Evolutionary conservation across 2,888 invertebrate species (phyloP), one percentile per base, ranked within the genome.

Genomic region (Nesidiocoris tenuis): DNA sequence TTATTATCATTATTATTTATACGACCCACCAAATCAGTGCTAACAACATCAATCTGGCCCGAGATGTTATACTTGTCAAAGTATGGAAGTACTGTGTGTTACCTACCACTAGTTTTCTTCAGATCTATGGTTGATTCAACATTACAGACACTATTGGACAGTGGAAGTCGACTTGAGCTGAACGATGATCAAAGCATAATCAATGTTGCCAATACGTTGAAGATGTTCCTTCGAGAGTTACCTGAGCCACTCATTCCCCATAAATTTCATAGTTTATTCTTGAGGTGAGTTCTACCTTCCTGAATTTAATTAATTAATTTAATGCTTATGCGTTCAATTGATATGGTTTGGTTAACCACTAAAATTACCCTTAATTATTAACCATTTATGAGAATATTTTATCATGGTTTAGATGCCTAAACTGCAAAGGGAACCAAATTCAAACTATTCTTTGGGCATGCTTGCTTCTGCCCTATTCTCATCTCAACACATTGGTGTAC

Each of bases 131-230:
- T n/a, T n/a, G n/a, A n/a, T n/a, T n/a, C n/a, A n/a, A n/a, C n/a
- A 39, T 84, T 85, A 76, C 83, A 91, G 91, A 84, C 87, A 80
- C 84, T 87, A 77, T 83, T 94, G 76, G 93, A 94, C 82, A 88
- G 87, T 63, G 93, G 93, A 5, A 89, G 89, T 68, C 65, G 68
- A 9, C 65, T 80, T 7, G 70, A 70, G 39, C 61, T 70, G 18
- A 72, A 75, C 1, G 71, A 75, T 68, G 89, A 89, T 1, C 90
- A 92, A 82, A 89, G 92, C 82, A 91, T 92, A 0, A 89, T 93
- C 80, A 96, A 96, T 84, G 90, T 95, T 17, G 94, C 95, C 0
- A 92, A 91, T 82, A 89, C 95, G 25, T 85, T 96, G 22, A 96
- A 96, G 83, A 88, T 91, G 65, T 96, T 95, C 83, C 88, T 96